A percentile compares a stretch with the other conserved stretches of the same genome.
phyloP scores from a whole-genome alignment of 2,888 invertebrate species.

The Drosophila leonis region DNA sequence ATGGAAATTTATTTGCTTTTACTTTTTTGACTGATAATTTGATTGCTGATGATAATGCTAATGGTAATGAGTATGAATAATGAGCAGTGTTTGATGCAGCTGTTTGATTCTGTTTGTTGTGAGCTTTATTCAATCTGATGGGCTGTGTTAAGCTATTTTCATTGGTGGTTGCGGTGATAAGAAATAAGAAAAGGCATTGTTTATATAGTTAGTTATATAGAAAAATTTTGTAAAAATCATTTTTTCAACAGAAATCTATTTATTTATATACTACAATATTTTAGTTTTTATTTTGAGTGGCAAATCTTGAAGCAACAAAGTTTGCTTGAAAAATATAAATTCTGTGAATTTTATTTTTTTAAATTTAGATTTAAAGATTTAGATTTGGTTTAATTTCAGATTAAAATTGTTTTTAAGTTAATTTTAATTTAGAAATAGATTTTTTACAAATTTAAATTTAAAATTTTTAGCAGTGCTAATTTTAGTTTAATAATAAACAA shows the following conservation, averaged over 20 bases:
- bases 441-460: background rate
- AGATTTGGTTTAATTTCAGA: no score
- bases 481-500: no score
- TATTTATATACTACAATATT: conserved; percentile 14
- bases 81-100: background rate
- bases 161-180: conserved; percentile 44
- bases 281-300: background rate
- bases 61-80: conserved; percentile 1
- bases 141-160: conserved; percentile 14
- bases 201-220: conserved; percentile 17
- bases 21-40: background rate
- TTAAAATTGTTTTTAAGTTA: no score
- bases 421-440: no score
- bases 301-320: background rate
- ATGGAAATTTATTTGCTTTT: background rate
- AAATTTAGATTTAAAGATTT: no score
- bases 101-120: conserved; percentile 6
- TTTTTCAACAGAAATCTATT: no score
- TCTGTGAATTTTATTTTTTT: no score
- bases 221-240: background rate
- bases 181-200: conserved; percentile 76
- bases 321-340: background rate
- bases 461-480: no score
- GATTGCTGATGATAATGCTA: conserved; percentile 1
- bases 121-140: conserved; percentile 14